Evolutionary conservation across 2,113 vertebrate species (phyloP).

Genomic region (Nannobrachium achirus): DNA sequence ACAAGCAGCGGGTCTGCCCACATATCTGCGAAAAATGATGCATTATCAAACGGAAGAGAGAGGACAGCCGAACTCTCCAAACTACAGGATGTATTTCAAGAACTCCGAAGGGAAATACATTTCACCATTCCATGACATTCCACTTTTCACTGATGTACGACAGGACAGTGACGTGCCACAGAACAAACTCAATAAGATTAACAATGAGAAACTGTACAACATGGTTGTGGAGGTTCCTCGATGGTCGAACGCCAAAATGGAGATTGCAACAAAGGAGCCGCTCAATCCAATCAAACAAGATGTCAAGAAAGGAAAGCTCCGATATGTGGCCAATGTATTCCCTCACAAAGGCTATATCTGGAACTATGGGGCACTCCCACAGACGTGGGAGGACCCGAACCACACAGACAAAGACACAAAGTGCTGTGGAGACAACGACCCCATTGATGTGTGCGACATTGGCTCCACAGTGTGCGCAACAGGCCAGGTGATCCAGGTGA

Average conservation of each 20-base stretch:
- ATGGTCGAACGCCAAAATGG: constrained; percentile 99
- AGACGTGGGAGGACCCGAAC: constrained; percentile 97
- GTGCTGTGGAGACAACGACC: constrained; percentile 94
- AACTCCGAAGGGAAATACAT: constrained; percentile 87
- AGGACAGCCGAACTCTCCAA: constrained; percentile 79
- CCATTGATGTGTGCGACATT: constrained; percentile 95
- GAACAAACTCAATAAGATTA: constrained; percentile 71
- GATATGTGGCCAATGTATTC: constrained; percentile 93
- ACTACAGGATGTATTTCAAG: constrained; percentile 92
- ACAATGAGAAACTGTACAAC: constrained; percentile 84
- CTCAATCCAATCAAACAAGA: constrained; percentile 98
- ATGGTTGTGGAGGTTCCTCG: constrained; percentile 97
- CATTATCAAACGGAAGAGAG: constrained; percentile 84
- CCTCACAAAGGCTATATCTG: no score
- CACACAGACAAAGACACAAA: constrained; percentile 82
- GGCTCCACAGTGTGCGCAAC: constrained; percentile 85
- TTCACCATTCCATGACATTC: no score
- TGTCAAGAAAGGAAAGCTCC: constrained; percentile 87
- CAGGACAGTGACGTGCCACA: constrained; percentile 69
- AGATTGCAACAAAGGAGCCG: constrained; percentile 93
- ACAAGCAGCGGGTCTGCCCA: constrained; percentile 40
- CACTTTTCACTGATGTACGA: constrained; percentile 77
- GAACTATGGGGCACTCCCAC: constrained; percentile 97
- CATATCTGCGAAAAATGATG: constrained; percentile 69
- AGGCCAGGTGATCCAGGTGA: constrained; percentile 92